phyloP scores from a whole-genome alignment of 2,888 invertebrate genomes.

The Pocota personata region DNA sequence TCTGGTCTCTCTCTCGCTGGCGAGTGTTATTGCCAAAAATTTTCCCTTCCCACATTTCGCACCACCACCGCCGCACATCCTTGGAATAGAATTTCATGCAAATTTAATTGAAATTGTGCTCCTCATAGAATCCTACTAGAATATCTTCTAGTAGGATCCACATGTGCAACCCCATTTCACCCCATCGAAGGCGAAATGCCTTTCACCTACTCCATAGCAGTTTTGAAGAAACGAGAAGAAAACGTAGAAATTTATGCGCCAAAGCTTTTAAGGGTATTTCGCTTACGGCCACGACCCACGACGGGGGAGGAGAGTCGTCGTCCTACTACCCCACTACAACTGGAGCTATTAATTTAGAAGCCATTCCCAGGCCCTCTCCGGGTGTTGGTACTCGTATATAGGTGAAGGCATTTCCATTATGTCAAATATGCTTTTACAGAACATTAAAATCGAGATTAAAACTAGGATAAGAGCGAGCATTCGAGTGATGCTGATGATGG shows the following conservation, averaged over 20 bases:
- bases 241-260: conserved; percentile 69
- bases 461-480: conserved; percentile 76
- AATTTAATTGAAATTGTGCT: conserved; percentile 75
- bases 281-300: conserved; percentile 17
- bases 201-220: conserved; percentile 24
- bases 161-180: conserved; percentile 41
- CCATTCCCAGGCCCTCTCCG: conserved; percentile 59
- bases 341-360: conserved; percentile 72
- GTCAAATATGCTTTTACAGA: conserved; percentile 78
- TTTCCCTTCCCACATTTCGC: no score
- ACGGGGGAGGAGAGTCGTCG: not conserved
- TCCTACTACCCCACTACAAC: conserved; percentile 19
- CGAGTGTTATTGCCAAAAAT: conserved; percentile 55
- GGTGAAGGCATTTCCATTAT: conserved; percentile 78
- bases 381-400: conserved; percentile 64
- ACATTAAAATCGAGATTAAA: conserved; percentile 78
- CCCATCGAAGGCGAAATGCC: not conserved
- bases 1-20: conserved; percentile 12
- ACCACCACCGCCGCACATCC: not conserved
- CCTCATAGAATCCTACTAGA: conserved; percentile 42
- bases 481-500: conserved; percentile 53
- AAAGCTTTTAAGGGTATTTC: conserved; percentile 70
- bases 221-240: conserved; percentile 53
- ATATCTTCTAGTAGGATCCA: conserved; percentile 53
- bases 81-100: conserved; percentile 70